Conservation (phyloP, 53 echinoderm and acorn worm genomes). For the Zoroaster sp. region DNA sequence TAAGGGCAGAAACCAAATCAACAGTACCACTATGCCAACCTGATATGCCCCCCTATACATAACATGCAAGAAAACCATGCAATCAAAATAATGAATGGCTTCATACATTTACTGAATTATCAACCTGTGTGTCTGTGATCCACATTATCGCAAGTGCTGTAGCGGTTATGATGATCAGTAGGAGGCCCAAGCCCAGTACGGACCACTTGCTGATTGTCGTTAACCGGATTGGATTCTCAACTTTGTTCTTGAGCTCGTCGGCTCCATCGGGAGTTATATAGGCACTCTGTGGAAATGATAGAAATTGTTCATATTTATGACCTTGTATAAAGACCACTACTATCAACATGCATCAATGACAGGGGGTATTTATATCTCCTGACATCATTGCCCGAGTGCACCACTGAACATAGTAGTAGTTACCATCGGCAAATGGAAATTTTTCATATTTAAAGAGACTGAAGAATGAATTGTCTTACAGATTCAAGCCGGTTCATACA, state of each 20-base stretch:
- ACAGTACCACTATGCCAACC: too few species aligned
- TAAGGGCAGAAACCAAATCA: too few species aligned
- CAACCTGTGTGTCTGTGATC: not conserved
- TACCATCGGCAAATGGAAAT: too few species aligned
- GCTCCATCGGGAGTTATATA: constrained; percentile 11
- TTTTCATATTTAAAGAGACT: too few species aligned
- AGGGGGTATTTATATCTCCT: too few species aligned
- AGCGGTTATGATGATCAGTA: not conserved
- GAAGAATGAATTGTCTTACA: too few species aligned
- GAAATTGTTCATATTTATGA: not conserved
- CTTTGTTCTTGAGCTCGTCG: not conserved
- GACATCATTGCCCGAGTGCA: too few species aligned
- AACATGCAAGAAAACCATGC: not conserved
- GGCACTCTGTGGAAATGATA: constrained; percentile 13
- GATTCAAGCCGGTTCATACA: too few species aligned
- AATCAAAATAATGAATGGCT: not conserved
- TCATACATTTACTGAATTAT: not conserved
- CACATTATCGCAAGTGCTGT: not conserved
- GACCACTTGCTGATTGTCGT: constrained; percentile 21
- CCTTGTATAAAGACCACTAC: too few species aligned
- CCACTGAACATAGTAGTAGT: too few species aligned
- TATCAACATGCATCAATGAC: too few species aligned
- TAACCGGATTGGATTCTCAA: constrained; percentile 11
- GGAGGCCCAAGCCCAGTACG: constrained; percentile 12
- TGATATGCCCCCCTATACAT: too few species aligned